Percentiles rank a stretch among this genome's conserved stretches.
Conservation (phyloP, 2,797 vertebrate genomes). For the Leptoclinus maculatus region DNA sequence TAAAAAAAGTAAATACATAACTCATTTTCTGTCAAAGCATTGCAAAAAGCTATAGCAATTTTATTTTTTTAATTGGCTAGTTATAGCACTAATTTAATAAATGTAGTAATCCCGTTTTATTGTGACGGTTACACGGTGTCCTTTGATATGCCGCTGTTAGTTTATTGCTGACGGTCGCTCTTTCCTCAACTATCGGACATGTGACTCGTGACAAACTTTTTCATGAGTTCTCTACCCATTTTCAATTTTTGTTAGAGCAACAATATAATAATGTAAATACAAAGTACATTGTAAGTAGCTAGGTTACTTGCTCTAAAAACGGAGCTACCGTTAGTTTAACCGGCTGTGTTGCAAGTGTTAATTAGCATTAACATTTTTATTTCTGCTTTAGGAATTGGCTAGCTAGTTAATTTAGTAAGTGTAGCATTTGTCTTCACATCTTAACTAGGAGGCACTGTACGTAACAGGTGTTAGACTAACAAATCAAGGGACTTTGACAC, state of each 20-base stretch:
- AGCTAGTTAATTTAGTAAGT: too few species aligned
- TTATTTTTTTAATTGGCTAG: not conserved
- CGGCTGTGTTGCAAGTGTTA: too few species aligned
- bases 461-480: not conserved
- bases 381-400: not conserved
- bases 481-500: not conserved
- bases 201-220: too few species aligned
- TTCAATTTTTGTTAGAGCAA: too few species aligned
- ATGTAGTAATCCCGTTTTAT: not conserved
- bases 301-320: too few species aligned
- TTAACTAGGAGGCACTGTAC: not conserved
- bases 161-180: not conserved
- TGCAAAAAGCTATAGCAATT: not conserved
- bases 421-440: not conserved
- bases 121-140: conserved; percentile 5
- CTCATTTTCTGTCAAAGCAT: not conserved
- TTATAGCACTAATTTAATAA: not conserved
- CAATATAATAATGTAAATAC: too few species aligned
- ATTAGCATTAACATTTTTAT: too few species aligned
- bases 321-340: too few species aligned
- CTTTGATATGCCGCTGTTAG: not conserved
- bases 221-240: too few species aligned
- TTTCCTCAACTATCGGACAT: too few species aligned
- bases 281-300: too few species aligned
- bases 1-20: not conserved